Evolutionary conservation across 1,140 invertebrate species (phyloP).

Genomic region (Vollenhovia emeryi): DNA sequence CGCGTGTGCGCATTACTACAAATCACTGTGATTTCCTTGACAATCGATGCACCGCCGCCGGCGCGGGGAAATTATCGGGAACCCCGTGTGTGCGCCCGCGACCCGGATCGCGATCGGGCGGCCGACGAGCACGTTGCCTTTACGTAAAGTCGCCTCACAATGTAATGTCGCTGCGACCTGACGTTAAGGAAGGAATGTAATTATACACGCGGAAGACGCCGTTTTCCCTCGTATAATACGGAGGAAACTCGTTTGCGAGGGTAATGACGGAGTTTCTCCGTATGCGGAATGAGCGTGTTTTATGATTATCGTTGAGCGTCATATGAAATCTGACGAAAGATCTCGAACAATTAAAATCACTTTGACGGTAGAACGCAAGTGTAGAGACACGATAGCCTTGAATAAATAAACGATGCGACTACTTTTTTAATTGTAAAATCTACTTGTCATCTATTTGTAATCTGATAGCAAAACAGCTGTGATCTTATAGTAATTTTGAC

Average conservation of each 20-base stretch:
- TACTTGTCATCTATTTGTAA: too few species aligned
- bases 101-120: conserved; percentile 23
- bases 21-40: conserved; percentile 61
- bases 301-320: background rate
- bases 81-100: conserved; percentile 4
- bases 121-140: conserved; percentile 1
- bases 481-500: background rate
- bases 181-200: conserved; percentile 18
- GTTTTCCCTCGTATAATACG: conserved; percentile 9
- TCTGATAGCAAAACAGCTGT: too few species aligned
- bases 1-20: conserved; percentile 63
- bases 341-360: background rate
- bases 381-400: background rate
- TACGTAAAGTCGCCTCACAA: conserved; percentile 33
- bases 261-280: conserved; percentile 45
- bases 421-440: background rate
- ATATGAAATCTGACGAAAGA: background rate
- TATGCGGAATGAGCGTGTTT: conserved; percentile 22
- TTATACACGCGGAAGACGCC: conserved; percentile 31
- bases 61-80: conserved; percentile 14
- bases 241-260: conserved; percentile 11
- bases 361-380: background rate
- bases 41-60: conserved; percentile 1
- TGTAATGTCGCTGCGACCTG: conserved; percentile 17
- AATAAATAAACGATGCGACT: background rate